Conservation (phyloP, 1,140 invertebrate species). For the Diprion similis region DNA sequence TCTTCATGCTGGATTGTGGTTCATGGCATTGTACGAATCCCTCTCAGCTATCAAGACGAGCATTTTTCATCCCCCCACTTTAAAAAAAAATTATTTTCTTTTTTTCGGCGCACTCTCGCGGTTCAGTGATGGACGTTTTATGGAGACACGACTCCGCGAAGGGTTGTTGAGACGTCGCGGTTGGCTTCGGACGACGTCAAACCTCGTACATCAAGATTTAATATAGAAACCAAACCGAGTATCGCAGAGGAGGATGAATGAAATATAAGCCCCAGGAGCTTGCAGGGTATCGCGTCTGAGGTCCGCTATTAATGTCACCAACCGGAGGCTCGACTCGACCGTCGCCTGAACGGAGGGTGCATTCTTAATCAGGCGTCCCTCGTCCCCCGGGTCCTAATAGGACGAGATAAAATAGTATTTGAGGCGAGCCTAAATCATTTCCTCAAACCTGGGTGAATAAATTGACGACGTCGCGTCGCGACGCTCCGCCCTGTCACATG, state of each 20-base stretch:
- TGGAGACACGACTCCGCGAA: no score
- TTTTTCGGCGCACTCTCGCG: no score
- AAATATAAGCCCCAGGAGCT: slow-evolving; percentile 41
- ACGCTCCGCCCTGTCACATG: not conserved
- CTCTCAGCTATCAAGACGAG: no score
- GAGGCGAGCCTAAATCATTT: slow-evolving; percentile 24
- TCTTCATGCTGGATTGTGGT: no score
- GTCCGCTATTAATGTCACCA: slow-evolving; percentile 47
- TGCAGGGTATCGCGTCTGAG: slow-evolving; percentile 26
- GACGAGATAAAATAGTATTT: slow-evolving; percentile 38
- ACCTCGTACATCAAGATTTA: not conserved
- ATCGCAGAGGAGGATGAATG: slow-evolving; percentile 37
- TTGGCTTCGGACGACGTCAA: not conserved
- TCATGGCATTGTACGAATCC: no score
- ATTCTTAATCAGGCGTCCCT: slow-evolving; percentile 42
- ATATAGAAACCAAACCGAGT: slow-evolving; percentile 7
- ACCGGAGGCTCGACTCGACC: slow-evolving; percentile 30
- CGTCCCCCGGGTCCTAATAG: slow-evolving; percentile 21
- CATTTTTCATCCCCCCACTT: no score
- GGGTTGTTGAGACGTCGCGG: not conserved
- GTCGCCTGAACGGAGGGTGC: slow-evolving; percentile 40
- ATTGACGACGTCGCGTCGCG: not conserved
- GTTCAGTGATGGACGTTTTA: no score
- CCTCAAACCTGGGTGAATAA: slow-evolving; percentile 17
- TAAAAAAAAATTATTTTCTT: no score